Base-by-base conservation (phyloP, 2,113 vertebrate species). In the Chrysemys picta region DNA sequence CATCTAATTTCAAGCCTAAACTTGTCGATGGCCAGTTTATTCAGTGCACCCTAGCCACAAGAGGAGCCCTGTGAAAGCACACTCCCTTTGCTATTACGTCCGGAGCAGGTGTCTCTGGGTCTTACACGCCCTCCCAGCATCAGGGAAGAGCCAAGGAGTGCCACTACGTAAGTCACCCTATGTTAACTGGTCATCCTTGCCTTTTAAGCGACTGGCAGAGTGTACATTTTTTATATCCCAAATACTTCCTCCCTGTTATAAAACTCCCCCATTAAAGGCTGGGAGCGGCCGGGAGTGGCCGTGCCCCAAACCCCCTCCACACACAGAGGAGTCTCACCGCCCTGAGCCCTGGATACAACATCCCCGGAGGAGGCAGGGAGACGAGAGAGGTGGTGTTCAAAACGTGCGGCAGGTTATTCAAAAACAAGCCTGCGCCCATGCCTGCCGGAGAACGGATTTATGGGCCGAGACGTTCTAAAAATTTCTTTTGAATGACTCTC, bases 401-500 rank as follows among this genome's bases (percentile, higher is more conserved):
- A 94, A 57, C 45, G 7, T 14, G 42, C 81, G 12, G 82, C 59
- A 45, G 50, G 10, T 16, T 94, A 59, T 42, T 96, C 79, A n/a
- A 0, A 6, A 87, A 89, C 85, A 91, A 88, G 95, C 92, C 9
- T 87, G 49, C 62, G 93, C 45, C 29, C 19, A 0, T 83, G 95
- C 57, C 65, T 88, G 42, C 85, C 35, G 24, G 21, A 81, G 59
- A 85, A 45, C 95, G 75, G 85, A 86, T 97, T 95, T 94, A 96
- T 81, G 91, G 80, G 82, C 35, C 0, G 3, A 93, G 83, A 82
- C 49, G 9, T 89, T 82, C n/a, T 91, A 56, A 91, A 94, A 89
- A 90, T 8, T 52, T 47, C 82, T 53, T 97, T 94, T 93, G 87
- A 88, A 81, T 57, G 78, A 95, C 83, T 93, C 14, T n/a, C 10